Base-by-base conservation (phyloP, 1,140 invertebrate species). In the Anadara kagoshimensis region DNA sequence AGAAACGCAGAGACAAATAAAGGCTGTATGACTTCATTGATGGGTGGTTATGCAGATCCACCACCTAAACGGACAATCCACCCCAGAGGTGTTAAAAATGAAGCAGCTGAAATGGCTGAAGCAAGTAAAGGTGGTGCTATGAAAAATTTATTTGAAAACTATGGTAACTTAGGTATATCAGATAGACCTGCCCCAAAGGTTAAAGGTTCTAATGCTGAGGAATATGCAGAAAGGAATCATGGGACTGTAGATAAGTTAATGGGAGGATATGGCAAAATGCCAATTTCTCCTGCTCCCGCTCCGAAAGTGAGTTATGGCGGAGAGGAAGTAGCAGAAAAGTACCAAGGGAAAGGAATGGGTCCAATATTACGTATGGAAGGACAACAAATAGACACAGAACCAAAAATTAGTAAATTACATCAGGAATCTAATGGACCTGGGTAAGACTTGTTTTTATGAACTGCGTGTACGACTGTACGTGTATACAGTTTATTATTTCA, bases 301-400 rank as follows among this genome's bases (percentile, higher is more conserved):
- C 81, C 78, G 12, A 83, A 81, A 59, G 74, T 88, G 36, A 78
- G 79, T 47, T 75, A 79, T 22, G 87, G 85, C 11, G 86, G 78
- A n/a, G 78, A 84, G 41, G 86, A 84, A 26, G 83, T 85, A 22
- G 80, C 83, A 12, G 82, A 82, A 20, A 86, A 85, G 58, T 80
- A 85, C 53, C 73, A 74, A 41, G 87, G 86, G 22, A 79, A 80
- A 20, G 79, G 67, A 14, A 86, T 86, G 85, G 83, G 85, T 1
- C 84, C 85, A 11, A 41, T 87, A 12, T 41, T 87, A 45, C 74
- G 84, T 47, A 81, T 83, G 79, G 85, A 87, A 69, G 83, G 79
- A 22, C 63, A 74, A 43, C 58, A 71, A 43, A 73, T 78, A 29
- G 69, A 72, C 18, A 62, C 61, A 18, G 81, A 83, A 36, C 76